Evolutionary conservation across 2,113 vertebrate genomes (phyloP), one percentile per base, ranked within the genome.

Genomic region (Atlantisia rogersi): DNA sequence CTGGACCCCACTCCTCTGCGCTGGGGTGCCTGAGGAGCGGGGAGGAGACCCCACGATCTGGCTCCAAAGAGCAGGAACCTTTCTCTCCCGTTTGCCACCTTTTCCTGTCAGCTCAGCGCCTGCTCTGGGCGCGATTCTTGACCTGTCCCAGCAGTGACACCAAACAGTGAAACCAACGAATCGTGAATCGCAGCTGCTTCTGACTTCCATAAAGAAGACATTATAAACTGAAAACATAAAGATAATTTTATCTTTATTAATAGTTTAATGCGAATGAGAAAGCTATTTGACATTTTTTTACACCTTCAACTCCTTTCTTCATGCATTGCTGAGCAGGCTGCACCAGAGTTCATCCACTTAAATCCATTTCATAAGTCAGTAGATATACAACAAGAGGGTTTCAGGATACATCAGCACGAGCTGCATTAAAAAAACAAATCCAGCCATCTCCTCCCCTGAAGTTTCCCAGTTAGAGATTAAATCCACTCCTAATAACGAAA

Each of bases 201-300:
- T 96, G 91, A 52, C 90, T 97, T 97, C 96, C 96, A 95, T 96
- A 95, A 97, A 98, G 97, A 94, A 98, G 94, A 97, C 92, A 92
- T 96, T 97, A 96, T 94, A 97, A 98, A 97, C 92, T 86, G 92
- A 97, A 98, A 97, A 95, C 94, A 96, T 94, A 97, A 97, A 97
- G 97, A 98, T 97, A 46, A 65, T 98, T 98, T 98, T 97, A 97
- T 98, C 96, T 98, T 98, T 98, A 97, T 97, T 98, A 98, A 98
- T 97, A 98, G 97, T 98, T 98, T 98, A 98, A 98, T 97, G 95
- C 94, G 95, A 97, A 95, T 94, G 94, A 98, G 97, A 97, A 98
- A 97, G 95, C 91, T 97, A 95, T 98, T 97, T 98, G 97, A 98
- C 97, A 96, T 97, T 97, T 98, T 98, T 97, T 97, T 97, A 97